These are phyloP conservation scores for Dallia pectoralis DNA, from an alignment of 2,797 vertebrate species.

Conservation along the genomic window DNA sequence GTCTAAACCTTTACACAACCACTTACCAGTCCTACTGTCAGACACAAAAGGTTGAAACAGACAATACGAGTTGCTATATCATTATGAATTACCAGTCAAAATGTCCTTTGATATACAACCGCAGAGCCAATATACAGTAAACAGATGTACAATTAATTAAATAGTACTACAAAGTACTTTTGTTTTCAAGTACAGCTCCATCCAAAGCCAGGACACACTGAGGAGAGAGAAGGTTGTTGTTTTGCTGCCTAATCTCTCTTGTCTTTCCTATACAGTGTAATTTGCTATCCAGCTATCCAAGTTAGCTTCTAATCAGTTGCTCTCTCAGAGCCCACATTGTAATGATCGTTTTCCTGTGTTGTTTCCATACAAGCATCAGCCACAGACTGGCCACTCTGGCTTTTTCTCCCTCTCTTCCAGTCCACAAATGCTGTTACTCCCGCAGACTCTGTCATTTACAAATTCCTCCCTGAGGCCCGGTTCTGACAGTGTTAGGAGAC, in stretches of 20 bases:
- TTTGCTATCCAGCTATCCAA: constrained; percentile 49
- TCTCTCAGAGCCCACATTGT: constrained; percentile 47
- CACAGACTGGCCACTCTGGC: constrained; percentile 33
- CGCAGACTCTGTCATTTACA: constrained; percentile 63
- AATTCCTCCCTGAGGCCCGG: constrained; percentile 61
- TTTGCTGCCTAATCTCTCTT: constrained; percentile 18
- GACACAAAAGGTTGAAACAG: too few species aligned
- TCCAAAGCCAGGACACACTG: not conserved
- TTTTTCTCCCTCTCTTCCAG: not conserved
- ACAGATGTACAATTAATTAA: not conserved
- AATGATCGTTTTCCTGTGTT: constrained; percentile 59
- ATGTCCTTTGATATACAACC: too few species aligned
- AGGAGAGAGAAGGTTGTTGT: constrained; percentile 13
- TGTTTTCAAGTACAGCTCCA: not conserved
- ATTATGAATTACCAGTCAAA: too few species aligned
- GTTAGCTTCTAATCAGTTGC: constrained; percentile 60
- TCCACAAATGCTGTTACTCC: constrained; percentile 41
- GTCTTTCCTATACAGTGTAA: constrained; percentile 45
- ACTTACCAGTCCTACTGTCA: too few species aligned
- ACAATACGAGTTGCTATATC: too few species aligned
- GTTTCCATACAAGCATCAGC: constrained; percentile 39
- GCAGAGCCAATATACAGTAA: not conserved
- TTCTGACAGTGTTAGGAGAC: constrained; percentile 35
- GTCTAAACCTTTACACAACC: too few species aligned
- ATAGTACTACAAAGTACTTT: not conserved